Base-by-base conservation (phyloP, 2,888 invertebrate species). In the Oligia fasciuncula region DNA sequence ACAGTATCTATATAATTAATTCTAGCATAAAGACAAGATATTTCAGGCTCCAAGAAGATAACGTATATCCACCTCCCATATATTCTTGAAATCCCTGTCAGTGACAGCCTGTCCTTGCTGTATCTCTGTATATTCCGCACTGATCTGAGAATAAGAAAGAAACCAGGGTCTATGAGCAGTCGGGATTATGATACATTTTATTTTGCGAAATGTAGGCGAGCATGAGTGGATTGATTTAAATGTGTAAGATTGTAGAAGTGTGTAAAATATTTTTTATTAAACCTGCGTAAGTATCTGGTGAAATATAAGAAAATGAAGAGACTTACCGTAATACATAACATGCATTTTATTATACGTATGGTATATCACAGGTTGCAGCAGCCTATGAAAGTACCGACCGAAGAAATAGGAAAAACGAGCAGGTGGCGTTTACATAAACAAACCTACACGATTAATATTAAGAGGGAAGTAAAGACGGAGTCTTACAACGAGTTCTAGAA, bases 1-100 rank as follows among this genome's bases (percentile, higher is more conserved):
- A 40, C 98, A 99, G 87, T 99, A 98, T 29, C 29, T 29, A 29
- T 92, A 98, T 99, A 83, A 97, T 99, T 19, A 63, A 63, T 51
- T 51, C 35, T 57, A 49, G 77, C 19, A 67, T 67, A 23, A 66
- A 62, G 11, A 62, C 40, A 62, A 71, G 62, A 11, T 17, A 63
- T 40, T 43, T 40, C 54, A 71, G 23, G 71, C 43, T 60, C 65
- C 67, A 74, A 81, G 80, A 82, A 84, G 67, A 73, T 73, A 68
- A 57, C 40, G n/a, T 23, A 85, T 87, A 87, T 74, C 76, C 86
- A 89, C 91, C 89, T 91, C 90, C 82, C 85, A 85, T 71, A 91
- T 84, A 86, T 85, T 88, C 88, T 88, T 88, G 87, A 85, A 84
- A 80, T 85, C 88, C 78, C 88, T 89, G 78, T 89, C 88, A n/a